Evolutionary conservation across 1,140 invertebrate species (phyloP).

Genomic region (Spodoptera frugiperda): DNA sequence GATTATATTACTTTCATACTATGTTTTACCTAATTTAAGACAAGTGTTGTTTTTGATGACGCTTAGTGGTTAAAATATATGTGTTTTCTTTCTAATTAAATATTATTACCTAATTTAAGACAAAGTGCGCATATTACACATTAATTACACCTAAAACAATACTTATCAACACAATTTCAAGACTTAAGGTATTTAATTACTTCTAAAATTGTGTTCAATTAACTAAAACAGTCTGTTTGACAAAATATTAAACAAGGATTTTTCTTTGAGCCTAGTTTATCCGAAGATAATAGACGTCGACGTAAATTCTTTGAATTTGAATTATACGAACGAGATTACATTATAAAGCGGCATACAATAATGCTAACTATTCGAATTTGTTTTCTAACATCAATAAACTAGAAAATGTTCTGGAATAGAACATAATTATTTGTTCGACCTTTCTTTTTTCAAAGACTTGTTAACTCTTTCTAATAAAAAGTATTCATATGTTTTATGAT

Average conservation of each 20-base stretch:
- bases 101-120: no score
- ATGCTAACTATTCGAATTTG: neutral
- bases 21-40: no score
- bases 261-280: slow-evolving; percentile 9
- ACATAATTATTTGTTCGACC: no score
- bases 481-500: no score
- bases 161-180: neutral
- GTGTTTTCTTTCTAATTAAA: no score
- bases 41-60: no score
- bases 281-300: neutral
- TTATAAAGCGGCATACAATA: neutral
- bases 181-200: slow-evolving; percentile 6
- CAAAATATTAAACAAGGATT: neutral
- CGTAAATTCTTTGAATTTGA: neutral
- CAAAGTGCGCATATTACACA: no score
- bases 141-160: neutral
- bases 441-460: no score
- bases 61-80: no score
- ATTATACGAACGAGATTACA: slow-evolving; percentile 1
- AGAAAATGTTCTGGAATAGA: no score
- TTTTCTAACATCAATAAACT: neutral
- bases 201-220: neutral
- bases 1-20: no score
- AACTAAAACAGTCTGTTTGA: neutral
- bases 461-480: no score